These are phyloP conservation scores for Xanthia icteritia DNA, from an alignment of 2,888 invertebrate genomes.

Conservation along the genomic window DNA sequence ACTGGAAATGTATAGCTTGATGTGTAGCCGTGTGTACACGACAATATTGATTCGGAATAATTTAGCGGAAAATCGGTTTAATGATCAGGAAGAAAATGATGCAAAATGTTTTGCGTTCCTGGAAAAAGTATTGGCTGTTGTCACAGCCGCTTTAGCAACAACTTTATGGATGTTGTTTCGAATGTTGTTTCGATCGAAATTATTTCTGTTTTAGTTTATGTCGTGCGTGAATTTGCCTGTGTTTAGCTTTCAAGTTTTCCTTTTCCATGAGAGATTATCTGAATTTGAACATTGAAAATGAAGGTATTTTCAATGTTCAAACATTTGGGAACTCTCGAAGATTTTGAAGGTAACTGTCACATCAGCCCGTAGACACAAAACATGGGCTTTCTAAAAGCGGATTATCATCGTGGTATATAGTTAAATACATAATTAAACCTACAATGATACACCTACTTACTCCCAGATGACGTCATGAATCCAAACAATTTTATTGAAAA, in stretches of 20 bases:
- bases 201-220: constrained; percentile 10
- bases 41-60: constrained; percentile 58
- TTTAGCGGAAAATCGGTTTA: constrained; percentile 58
- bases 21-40: too few relatives aligned
- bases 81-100: constrained; percentile 52
- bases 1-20: too few relatives aligned
- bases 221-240: not conserved
- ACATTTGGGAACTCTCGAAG: not conserved
- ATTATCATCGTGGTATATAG: constrained; percentile 14
- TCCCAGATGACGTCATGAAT: constrained; percentile 11
- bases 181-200: not conserved
- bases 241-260: not conserved
- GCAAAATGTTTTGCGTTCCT: constrained; percentile 42
- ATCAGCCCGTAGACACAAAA: not conserved
- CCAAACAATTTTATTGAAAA: constrained; percentile 46
- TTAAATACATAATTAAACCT: constrained; percentile 20
- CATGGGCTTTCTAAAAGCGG: constrained; percentile 8
- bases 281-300: not conserved
- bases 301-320: too few relatives aligned
- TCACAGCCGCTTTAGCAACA: too few relatives aligned
- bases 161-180: constrained; percentile 3
- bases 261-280: too few relatives aligned
- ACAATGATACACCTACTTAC: constrained; percentile 13
- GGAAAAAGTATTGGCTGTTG: constrained; percentile 11
- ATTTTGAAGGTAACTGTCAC: not conserved